Base-by-base conservation (phyloP, 30 jellyfish, hydroid and myxozoan species). In the Cassiopea xamachana region DNA sequence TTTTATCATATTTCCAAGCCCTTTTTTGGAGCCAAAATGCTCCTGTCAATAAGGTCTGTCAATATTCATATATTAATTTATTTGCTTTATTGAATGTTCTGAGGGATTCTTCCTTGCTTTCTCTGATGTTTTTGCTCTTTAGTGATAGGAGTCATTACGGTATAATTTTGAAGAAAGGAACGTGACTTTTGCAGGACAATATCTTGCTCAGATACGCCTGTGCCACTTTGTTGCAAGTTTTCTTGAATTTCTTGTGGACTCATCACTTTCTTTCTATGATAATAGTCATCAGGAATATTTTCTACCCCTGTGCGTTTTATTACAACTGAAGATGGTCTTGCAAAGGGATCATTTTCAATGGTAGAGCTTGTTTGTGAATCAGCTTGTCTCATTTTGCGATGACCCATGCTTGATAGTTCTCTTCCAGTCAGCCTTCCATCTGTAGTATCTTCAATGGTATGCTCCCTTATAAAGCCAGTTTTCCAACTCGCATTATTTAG, bases 361-460 rank as follows among this genome's bases (percentile, higher is more conserved):
- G 61, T 1, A 3, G 82, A 10, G 45, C 10, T 17, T 15, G 18
- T 46, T 13, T 71, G 10, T 0, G 87, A 70, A 47, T 88, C 95
- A 16, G 90, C 60, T 13, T 86, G 49, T 51, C 95, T 48, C 51
- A 79, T 60, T 43, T 88, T 70, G 48, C 95, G 95, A 58, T 88
- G 95, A 69, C 95, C 95, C 72, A 88, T 19, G 51, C 83, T 88
- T 19, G 86, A 77, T n/a, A 90, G 39, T 64, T 70, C 59, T 43
- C 48, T 74, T 69, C 90, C 62, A 2, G 88, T 17, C 1, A 18
- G 51, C 16, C 69, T 14, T 9, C 79, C 82, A 10, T 70, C 90
- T 48, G 47, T 12, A 50, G 60, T 86, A 1, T 88, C 88, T 69
- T 79, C 84, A n/a, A 77, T 70, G 17, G 90, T 79, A 47, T 73